Conservation (phyloP, 2,113 vertebrate species). For the Falco punctatus region DNA sequence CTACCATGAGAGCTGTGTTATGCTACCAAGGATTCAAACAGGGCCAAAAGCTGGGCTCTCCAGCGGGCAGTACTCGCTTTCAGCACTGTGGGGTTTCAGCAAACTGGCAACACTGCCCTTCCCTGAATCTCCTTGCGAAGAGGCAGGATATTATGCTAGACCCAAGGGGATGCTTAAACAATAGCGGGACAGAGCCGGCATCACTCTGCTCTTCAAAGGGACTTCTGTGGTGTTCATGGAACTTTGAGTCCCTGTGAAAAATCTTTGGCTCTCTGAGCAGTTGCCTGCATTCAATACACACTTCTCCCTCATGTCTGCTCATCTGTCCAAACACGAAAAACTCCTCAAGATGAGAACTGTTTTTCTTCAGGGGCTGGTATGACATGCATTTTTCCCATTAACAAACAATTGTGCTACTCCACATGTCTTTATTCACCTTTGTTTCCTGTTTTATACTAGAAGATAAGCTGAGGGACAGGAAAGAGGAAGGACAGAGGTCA, state of each 20-base stretch:
- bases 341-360: neutral
- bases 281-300: neutral
- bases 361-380: neutral
- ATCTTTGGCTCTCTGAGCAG: neutral
- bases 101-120: neutral
- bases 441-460: neutral
- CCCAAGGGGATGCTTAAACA: neutral
- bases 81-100: neutral
- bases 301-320: neutral
- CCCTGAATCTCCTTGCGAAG: neutral
- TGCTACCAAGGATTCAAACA: neutral
- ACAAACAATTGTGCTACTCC: neutral
- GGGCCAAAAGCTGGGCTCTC: neutral
- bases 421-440: neutral
- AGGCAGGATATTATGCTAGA: neutral
- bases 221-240: neutral
- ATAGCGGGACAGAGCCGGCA: neutral
- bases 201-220: neutral
- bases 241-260: neutral
- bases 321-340: neutral
- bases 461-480: neutral
- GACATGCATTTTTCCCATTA: neutral
- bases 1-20: neutral
- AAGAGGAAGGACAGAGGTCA: constrained; percentile 4
- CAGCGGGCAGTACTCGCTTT: neutral